Conservation (phyloP, 2,113 vertebrate species). For the Epinephelus cyanopodus region DNA sequence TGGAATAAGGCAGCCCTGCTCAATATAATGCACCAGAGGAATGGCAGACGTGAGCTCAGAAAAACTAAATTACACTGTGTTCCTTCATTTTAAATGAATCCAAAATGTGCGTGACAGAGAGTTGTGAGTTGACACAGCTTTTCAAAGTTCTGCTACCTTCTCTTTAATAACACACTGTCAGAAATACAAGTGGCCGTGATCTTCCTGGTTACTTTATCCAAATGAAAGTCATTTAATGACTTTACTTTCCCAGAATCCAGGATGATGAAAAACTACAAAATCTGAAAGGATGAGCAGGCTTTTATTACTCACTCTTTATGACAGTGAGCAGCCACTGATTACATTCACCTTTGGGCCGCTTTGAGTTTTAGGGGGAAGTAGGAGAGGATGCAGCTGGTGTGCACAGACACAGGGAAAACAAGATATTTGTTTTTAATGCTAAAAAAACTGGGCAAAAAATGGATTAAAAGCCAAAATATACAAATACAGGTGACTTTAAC, state of each 20-base stretch:
- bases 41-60: neutral
- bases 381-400: neutral
- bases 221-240: conserved; percentile 12
- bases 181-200: neutral
- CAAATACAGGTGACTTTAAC: neutral
- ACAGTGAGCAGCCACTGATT: conserved; percentile 4
- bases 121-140: neutral
- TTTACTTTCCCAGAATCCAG: conserved; percentile 11
- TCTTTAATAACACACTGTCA: neutral
- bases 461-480: neutral
- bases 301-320: conserved; percentile 11
- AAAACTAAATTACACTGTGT: conserved; percentile 10
- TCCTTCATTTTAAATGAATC: conserved; percentile 23
- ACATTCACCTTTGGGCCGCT: conserved; percentile 5
- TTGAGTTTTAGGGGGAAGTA: neutral
- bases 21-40: conserved; percentile 7
- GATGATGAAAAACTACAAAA: conserved; percentile 7
- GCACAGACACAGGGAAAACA: neutral
- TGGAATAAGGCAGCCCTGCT: conserved; percentile 37
- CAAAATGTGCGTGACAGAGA: neutral
- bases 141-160: neutral
- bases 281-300: neutral
- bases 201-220: neutral
- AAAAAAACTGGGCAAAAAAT: neutral
- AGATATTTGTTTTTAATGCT: neutral